Percentiles rank a stretch among this genome's conserved stretches.
Evolutionary conservation across 23 tunicate genomes (phyloP).

Genomic region (Halocynthia roretzi): DNA sequence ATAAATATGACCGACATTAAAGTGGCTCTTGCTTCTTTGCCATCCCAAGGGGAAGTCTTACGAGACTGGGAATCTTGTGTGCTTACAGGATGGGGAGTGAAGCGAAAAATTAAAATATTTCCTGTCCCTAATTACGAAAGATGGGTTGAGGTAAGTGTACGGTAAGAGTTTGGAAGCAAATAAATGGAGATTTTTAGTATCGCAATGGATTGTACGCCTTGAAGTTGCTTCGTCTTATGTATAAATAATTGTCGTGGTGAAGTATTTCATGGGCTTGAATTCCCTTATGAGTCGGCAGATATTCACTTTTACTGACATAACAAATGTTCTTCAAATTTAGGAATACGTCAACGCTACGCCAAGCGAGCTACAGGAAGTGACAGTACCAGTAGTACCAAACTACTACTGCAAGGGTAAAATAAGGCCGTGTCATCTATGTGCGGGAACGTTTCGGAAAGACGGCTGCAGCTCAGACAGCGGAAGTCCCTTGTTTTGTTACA

Average conservation of each 20-base stretch:
- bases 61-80: constrained; percentile 7
- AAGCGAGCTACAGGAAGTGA: constrained; percentile 27
- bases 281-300: background rate
- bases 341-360: constrained; percentile 28
- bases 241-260: no score
- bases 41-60: constrained; percentile 20
- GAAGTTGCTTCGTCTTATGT: background rate
- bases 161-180: background rate
- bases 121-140: constrained; percentile 25
- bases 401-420: constrained; percentile 35
- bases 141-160: constrained; percentile 23
- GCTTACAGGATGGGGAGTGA: constrained; percentile 46
- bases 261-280: no score
- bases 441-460: constrained; percentile 23
- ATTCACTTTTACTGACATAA: constrained; percentile 7
- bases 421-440: constrained; percentile 46
- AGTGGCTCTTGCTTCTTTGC: constrained; percentile 32
- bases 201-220: background rate
- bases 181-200: background rate
- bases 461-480: constrained; percentile 58
- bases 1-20: constrained; percentile 5
- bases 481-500: constrained; percentile 29
- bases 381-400: constrained; percentile 33
- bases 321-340: background rate
- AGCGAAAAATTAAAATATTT: constrained; percentile 12